Conservation (phyloP, 2,888 invertebrate genomes). For the Elysia crispata region DNA sequence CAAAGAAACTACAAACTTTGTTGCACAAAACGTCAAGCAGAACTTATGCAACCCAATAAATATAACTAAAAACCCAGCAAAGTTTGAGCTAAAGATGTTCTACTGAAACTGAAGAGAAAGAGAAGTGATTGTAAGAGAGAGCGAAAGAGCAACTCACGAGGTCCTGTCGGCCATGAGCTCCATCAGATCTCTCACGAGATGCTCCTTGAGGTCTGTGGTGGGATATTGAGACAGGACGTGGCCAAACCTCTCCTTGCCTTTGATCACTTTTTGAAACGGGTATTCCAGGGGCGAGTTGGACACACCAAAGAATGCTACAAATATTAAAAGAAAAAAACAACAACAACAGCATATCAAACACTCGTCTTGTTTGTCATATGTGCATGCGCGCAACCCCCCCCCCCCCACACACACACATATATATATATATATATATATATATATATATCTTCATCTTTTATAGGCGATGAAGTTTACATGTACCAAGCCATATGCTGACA, state of each 20-base stretch:
- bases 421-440: too few relatives aligned
- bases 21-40: too few relatives aligned
- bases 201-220: constrained; percentile 18
- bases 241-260: constrained; percentile 41
- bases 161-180: constrained; percentile 44
- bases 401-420: too few relatives aligned
- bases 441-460: too few relatives aligned
- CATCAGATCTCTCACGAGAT: constrained; percentile 37
- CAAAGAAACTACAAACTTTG: too few relatives aligned
- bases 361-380: too few relatives aligned
- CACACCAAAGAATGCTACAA: constrained; percentile 43
- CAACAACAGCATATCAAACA: background rate
- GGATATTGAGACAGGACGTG: constrained; percentile 34
- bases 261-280: constrained; percentile 44
- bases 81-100: background rate
- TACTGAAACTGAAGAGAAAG: background rate
- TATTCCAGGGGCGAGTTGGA: constrained; percentile 48
- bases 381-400: too few relatives aligned
- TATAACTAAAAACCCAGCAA: background rate
- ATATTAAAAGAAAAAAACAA: too few relatives aligned
- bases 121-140: background rate
- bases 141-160: constrained; percentile 18
- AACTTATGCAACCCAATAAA: too few relatives aligned
- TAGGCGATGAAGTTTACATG: too few relatives aligned
- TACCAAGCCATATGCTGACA: too few relatives aligned